A percentile compares a stretch with the other conserved stretches of the same genome.
These are phyloP conservation scores for Amphibalanus amphitrite DNA, from an alignment of 1,140 invertebrate genomes.

Conservation along the genomic window DNA sequence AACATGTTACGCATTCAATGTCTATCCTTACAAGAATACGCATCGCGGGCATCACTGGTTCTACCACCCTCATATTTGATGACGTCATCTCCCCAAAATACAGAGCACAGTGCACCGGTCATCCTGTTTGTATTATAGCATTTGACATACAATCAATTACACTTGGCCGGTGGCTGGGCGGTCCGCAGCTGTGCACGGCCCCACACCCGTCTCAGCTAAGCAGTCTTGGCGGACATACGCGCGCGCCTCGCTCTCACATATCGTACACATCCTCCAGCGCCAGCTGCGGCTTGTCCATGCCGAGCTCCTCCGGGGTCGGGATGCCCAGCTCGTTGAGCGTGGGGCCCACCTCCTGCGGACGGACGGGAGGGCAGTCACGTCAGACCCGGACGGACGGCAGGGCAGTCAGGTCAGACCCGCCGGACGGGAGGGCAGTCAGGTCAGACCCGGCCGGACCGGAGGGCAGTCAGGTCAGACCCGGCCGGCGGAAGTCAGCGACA, in stretches of 20 bases:
- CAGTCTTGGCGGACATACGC: not conserved
- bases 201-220: not conserved
- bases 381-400: constrained; percentile 92
- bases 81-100: too few relatives aligned
- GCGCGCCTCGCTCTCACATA: constrained; percentile 21
- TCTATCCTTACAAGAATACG: too few relatives aligned
- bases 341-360: constrained; percentile 69
- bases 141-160: not conserved
- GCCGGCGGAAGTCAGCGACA: not conserved
- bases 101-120: too few relatives aligned
- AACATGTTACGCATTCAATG: too few relatives aligned
- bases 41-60: too few relatives aligned
- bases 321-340: constrained; percentile 86
- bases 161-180: not conserved
- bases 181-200: too few relatives aligned
- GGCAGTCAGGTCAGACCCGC: constrained; percentile 80
- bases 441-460: constrained; percentile 47
- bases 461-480: too few relatives aligned
- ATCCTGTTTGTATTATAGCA: too few relatives aligned
- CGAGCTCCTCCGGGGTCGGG: constrained; percentile 82
- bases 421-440: constrained; percentile 81
- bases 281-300: constrained; percentile 93
- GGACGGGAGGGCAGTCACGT: constrained; percentile 75
- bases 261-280: constrained; percentile 56
- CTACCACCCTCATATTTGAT: too few relatives aligned